Percentiles rank a stretch among this genome's conserved stretches.
Conservation (phyloP, 2,113 vertebrate species). For the Microtus oregoni region DNA sequence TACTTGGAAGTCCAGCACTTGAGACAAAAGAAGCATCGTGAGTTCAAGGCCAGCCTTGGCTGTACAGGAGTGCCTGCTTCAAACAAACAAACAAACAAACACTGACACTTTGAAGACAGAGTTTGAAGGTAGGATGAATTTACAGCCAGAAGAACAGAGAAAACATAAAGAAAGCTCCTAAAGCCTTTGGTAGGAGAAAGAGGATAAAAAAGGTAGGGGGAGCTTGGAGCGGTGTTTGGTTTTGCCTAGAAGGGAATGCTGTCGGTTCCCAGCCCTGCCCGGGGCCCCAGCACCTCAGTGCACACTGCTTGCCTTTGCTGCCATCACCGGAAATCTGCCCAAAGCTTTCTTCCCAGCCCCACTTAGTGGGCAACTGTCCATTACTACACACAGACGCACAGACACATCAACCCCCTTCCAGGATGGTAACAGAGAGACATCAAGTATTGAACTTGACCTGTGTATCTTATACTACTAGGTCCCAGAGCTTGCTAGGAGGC, state of each 20-base stretch:
- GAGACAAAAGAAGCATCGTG: not conserved
- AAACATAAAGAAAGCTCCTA: not conserved
- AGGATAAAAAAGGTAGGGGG: too few relatives aligned
- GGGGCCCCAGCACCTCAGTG: not conserved
- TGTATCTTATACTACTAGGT: not conserved
- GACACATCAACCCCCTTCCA: not conserved
- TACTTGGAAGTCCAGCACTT: not conserved
- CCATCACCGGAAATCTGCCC: not conserved
- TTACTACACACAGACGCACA: not conserved
- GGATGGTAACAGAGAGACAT: rapidly evolving
- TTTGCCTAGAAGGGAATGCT: not conserved
- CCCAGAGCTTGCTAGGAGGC: not conserved
- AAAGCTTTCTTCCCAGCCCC: not conserved
- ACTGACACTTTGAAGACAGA: not conserved
- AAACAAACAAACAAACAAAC: not conserved
- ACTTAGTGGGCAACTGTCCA: not conserved
- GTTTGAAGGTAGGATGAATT: not conserved
- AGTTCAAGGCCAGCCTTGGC: not conserved
- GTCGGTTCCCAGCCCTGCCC: not conserved
- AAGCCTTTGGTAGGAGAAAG: not conserved
- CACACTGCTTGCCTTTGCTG: not conserved
- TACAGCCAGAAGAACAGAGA: not conserved
- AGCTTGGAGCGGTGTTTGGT: not conserved
- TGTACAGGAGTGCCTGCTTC: not conserved
- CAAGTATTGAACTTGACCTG: rapidly evolving